Conservation (phyloP, 2,797 vertebrate species). For the Sebastes goodei region DNA sequence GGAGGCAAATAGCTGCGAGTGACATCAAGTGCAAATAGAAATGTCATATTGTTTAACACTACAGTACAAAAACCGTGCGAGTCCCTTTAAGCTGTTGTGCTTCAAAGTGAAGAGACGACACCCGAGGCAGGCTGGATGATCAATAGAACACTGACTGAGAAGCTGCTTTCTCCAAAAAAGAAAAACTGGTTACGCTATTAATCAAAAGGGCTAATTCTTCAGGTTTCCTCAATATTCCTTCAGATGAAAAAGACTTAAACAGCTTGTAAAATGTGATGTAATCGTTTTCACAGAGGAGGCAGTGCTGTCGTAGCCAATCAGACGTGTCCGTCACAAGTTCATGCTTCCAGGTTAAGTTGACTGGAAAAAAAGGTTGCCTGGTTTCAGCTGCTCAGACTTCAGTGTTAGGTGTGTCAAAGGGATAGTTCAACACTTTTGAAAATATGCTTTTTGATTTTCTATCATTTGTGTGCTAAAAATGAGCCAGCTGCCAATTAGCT, state of each 20-base stretch:
- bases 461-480: background rate
- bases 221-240: constrained; percentile 2
- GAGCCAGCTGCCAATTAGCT: background rate
- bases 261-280: background rate
- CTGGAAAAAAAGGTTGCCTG: background rate
- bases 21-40: constrained; percentile 50
- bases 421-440: background rate
- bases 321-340: background rate
- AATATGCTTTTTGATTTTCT: background rate
- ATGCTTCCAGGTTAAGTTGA: background rate
- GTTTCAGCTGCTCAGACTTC: background rate
- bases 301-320: background rate
- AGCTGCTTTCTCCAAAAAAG: background rate
- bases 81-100: constrained; percentile 15
- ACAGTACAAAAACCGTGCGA: constrained; percentile 1
- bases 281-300: background rate
- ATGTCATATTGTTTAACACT: constrained; percentile 35
- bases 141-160: background rate
- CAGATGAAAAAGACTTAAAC: background rate
- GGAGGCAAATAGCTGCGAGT: constrained; percentile 30
- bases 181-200: background rate
- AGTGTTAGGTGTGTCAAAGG: background rate
- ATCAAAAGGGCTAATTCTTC: constrained; percentile 14
- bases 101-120: constrained; percentile 1
- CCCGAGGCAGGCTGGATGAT: constrained; percentile 18